These are phyloP conservation scores for Sebastes variabilis DNA, from an alignment of 2,797 vertebrate genomes.

Conservation along the genomic window DNA sequence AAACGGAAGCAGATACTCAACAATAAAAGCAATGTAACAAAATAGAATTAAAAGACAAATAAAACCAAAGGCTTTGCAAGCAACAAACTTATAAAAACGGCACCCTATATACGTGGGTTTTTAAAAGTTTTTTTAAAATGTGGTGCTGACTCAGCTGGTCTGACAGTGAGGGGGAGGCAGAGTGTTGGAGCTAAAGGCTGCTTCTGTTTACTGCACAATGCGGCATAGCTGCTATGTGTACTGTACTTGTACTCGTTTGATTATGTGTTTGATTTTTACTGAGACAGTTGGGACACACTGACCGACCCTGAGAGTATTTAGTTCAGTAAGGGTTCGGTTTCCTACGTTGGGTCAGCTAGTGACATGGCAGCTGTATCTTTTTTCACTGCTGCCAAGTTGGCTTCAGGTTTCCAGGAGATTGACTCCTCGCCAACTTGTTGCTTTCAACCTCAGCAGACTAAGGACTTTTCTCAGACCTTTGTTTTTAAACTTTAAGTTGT, in stretches of 20 bases:
- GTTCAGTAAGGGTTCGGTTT: slow-evolving; percentile 36
- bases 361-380: slow-evolving; percentile 3
- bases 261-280: neutral
- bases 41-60: too few species aligned
- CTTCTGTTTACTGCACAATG: neutral
- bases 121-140: too few species aligned
- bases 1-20: too few species aligned
- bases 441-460: neutral
- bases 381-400: slow-evolving; percentile 14
- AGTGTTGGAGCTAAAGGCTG: neutral
- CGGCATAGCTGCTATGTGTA: rapidly evolving
- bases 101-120: too few species aligned
- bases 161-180: too few species aligned
- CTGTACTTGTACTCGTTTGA: neutral
- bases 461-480: neutral
- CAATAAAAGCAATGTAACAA: too few species aligned
- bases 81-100: too few species aligned
- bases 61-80: too few species aligned
- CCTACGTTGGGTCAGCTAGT: neutral
- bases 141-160: too few species aligned
- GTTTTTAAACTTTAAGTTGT: neutral
- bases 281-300: neutral
- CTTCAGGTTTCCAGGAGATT: neutral
- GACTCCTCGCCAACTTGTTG: neutral
- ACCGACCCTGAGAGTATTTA: neutral